Base-by-base conservation (phyloP, 2,888 invertebrate species). In the Gisinianus flammeolus region DNA sequence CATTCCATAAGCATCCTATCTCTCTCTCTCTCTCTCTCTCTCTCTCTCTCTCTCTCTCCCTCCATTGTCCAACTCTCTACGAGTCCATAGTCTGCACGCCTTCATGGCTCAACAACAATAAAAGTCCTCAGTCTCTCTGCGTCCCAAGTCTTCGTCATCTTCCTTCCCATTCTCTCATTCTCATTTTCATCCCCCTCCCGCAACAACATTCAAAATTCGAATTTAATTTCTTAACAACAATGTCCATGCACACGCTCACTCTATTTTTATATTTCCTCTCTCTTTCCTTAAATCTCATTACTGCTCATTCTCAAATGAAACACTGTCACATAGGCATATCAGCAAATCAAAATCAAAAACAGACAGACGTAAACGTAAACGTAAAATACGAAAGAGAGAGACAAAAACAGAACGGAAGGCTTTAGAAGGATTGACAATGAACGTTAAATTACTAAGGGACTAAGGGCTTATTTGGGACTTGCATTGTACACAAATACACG, bases 141-240 rank as follows among this genome's bases (percentile, higher is more conserved):
- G 19, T 44, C 19, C 19, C 12, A 6, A 12, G 19, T 44, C 2
- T 19, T 44, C 44, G 44, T 12, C 12, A 35, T 16, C 44, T 44
- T 44, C 44, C 44, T 44, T 44, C 19, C 44, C 44, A 19, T 44
- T 44, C 6, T 19, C 44, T 19, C 19, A 12, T 44, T 2, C 8
- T 44, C 44, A 44, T n/a, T n/a, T n/a, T n/a, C n/a, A 44, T 58
- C 2, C 26, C 62, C 28, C 2, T 26, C 12, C 62, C 1, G 2
- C 26, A 24, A 3, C 1, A 58, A 24, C 24, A 28, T 24, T 62
- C 0, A 26, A 62, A 62, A 62, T 62, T 62, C 62, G 28, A 67
- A 72, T 24, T 72, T 58, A 72, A 72, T 72, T 72, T 72, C 58
- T 22, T 30, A 31, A 58, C 58, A 72, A 72, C 58, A 26, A n/a